Evolutionary conservation across 2,113 vertebrate genomes (phyloP).

Genomic region (Cryptomyrus ogoouensis): DNA sequence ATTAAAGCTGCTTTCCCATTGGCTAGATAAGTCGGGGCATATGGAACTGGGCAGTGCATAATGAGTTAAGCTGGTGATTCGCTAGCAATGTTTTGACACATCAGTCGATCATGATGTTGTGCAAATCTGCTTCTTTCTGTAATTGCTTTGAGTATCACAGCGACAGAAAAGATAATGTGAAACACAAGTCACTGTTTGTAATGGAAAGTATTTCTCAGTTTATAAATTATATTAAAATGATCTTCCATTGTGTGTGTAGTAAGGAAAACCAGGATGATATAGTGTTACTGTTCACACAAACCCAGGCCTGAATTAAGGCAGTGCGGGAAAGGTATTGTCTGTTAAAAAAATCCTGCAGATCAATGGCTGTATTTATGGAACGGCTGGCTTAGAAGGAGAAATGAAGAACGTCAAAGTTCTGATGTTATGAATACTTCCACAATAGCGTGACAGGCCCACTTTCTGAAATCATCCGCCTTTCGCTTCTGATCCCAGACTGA

Average conservation of each 20-base stretch:
- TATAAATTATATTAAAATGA: neutral
- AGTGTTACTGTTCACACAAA: neutral
- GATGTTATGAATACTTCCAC: neutral
- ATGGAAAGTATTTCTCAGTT: neutral
- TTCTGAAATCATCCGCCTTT: neutral
- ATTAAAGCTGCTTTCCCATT: neutral
- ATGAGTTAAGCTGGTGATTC: neutral
- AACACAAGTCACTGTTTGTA: neutral
- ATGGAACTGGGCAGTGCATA: neutral
- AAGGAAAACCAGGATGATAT: neutral
- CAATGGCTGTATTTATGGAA: neutral
- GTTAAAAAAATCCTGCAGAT: neutral
- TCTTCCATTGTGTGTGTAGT: neutral
- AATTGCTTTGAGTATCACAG: neutral
- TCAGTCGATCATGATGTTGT: neutral
- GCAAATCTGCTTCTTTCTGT: neutral
- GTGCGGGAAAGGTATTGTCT: neutral
- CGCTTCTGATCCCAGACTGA: neutral
- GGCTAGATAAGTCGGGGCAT: neutral
- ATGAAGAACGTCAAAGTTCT: neutral
- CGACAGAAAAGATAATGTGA: neutral
- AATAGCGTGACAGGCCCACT: neutral
- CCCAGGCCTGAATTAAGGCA: neutral
- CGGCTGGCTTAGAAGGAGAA: neutral
- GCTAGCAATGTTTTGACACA: neutral